Conservation (phyloP, 2,113 vertebrate genomes). For the Elgaria multicarinata region DNA sequence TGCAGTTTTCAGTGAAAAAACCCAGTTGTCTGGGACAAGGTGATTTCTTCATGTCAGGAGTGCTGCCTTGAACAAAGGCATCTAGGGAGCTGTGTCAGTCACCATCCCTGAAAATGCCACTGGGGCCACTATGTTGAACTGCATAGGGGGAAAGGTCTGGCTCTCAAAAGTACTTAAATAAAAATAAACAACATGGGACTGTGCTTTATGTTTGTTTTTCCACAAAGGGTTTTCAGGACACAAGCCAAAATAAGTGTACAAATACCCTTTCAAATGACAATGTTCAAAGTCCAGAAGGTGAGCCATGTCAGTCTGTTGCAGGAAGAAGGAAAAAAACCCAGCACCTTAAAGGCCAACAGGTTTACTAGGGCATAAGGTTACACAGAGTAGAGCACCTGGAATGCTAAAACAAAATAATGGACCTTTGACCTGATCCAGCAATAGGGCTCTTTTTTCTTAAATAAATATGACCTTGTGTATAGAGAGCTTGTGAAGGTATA, state of each 20-base stretch:
- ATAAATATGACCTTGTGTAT: neutral
- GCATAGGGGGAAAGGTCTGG: neutral
- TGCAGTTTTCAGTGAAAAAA: neutral
- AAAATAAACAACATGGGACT: neutral
- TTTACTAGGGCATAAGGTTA: neutral
- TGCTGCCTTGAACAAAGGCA: neutral
- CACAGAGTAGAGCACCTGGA: neutral
- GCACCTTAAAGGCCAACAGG: neutral
- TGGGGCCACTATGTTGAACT: neutral
- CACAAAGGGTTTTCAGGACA: neutral
- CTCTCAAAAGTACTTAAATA: neutral
- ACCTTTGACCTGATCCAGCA: conserved; percentile 6
- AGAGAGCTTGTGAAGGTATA: neutral
- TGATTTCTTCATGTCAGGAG: neutral
- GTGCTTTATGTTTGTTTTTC: neutral
- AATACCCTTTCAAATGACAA: neutral
- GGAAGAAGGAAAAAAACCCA: neutral
- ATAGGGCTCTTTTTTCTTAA: conserved; percentile 1
- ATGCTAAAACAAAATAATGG: neutral
- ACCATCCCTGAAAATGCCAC: neutral
- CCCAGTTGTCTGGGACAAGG: neutral
- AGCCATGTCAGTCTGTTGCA: neutral
- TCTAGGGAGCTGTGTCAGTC: neutral
- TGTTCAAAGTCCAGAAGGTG: neutral
- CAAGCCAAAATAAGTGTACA: neutral